phyloP scores from a whole-genome alignment of 2,797 vertebrate genomes.

The Anomalospiza imberbis region DNA sequence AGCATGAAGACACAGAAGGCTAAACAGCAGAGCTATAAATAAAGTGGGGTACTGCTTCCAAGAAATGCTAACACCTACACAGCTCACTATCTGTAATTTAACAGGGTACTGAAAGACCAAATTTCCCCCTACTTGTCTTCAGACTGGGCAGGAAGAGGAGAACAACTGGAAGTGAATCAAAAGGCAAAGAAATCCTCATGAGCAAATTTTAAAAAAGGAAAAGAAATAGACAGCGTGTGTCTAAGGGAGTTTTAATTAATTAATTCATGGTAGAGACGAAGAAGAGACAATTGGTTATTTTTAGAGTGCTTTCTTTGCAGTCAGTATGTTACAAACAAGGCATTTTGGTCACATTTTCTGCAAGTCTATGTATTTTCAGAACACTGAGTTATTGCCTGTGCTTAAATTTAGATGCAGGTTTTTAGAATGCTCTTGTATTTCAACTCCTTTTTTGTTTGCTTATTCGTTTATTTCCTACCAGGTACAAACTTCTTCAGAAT shows the following conservation, averaged over 20 bases:
- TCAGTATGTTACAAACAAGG: neutral
- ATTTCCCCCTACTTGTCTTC: neutral
- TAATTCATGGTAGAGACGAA: neutral
- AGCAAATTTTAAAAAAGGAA: neutral
- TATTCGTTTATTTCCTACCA: neutral
- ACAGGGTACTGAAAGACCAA: neutral
- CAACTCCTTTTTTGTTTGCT: neutral
- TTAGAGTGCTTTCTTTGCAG: neutral
- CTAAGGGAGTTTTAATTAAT: neutral
- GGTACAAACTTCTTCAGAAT: neutral
- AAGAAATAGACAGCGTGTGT: neutral
- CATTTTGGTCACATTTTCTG: neutral
- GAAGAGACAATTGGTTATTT: neutral
- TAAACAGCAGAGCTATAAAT: conserved; percentile 32
- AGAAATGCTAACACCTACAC: neutral
- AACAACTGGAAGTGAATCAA: neutral
- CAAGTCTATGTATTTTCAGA: neutral
- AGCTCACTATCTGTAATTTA: neutral
- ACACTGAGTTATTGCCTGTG: neutral
- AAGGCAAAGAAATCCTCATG: neutral
- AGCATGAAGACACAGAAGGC: neutral
- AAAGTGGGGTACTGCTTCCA: neutral
- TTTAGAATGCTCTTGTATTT: neutral
- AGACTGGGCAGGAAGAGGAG: neutral
- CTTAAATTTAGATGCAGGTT: neutral